phyloP scores from a whole-genome alignment of 2,113 vertebrate genomes.

The Leuciscus idus region DNA sequence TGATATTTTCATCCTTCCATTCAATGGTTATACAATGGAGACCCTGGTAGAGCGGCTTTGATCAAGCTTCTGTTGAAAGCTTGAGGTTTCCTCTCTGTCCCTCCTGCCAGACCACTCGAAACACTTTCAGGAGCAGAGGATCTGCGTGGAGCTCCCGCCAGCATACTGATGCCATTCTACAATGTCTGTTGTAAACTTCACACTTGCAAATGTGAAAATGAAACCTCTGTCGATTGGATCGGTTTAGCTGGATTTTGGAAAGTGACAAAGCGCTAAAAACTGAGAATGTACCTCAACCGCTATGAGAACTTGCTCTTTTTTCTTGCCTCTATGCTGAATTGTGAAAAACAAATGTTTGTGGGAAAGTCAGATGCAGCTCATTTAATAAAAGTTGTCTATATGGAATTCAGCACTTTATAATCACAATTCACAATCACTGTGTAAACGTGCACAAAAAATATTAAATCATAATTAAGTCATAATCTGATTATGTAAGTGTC shows the following conservation, averaged over 20 bases:
- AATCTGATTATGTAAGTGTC: too few species aligned
- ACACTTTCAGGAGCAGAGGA: constrained; percentile 24
- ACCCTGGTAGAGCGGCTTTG: constrained; percentile 41
- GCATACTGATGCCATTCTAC: constrained; percentile 32
- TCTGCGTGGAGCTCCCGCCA: constrained; percentile 30
- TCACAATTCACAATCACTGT: neutral
- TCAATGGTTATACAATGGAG: constrained; percentile 27
- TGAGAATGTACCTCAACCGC: constrained; percentile 14
- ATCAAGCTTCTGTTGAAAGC: constrained; percentile 50
- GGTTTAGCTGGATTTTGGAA: constrained; percentile 17
- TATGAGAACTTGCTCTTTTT: neutral
- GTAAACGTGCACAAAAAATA: neutral
- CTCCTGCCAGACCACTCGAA: constrained; percentile 36
- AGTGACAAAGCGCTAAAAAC: constrained; percentile 29
- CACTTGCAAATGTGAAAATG: constrained; percentile 55
- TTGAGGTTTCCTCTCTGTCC: constrained; percentile 45
- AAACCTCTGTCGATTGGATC: constrained; percentile 37
- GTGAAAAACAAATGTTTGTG: constrained; percentile 1
- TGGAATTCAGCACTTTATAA: neutral
- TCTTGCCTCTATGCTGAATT: neutral
- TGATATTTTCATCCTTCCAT: constrained; percentile 40
- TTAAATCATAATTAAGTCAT: neutral
- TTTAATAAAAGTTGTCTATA: neutral
- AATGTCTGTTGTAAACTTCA: constrained; percentile 42
- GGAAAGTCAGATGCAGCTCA: neutral